Conservation (phyloP, 2,888 invertebrate genomes). For the Habroteleia sp. region DNA sequence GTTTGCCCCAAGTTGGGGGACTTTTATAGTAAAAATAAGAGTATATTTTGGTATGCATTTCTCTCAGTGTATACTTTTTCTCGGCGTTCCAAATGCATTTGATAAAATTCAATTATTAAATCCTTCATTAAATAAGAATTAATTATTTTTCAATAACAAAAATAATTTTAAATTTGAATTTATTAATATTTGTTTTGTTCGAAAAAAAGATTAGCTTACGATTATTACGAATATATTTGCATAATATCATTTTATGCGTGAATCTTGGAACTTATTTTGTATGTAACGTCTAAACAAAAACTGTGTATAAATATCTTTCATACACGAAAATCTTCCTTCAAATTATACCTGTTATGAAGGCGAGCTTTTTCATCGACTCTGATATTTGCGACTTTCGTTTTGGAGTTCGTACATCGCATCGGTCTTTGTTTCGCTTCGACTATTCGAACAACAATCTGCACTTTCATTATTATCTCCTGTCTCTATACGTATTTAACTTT, state of each 20-base stretch:
- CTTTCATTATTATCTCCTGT: conserved; percentile 55
- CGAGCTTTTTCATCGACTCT: conserved; percentile 53
- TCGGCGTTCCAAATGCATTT: no score
- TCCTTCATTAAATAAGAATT: no score
- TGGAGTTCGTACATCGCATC: conserved; percentile 25
- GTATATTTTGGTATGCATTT: no score
- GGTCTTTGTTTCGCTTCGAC: conserved; percentile 54
- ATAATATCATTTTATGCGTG: conserved; percentile 24
- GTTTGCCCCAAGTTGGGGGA: no score
- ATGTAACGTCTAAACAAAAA: conserved; percentile 23
- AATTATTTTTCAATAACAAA: no score
- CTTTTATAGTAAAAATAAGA: no score
- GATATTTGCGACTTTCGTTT: conserved; percentile 56
- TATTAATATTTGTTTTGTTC: no score
- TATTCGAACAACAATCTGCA: conserved; percentile 61
- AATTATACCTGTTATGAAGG: conserved; percentile 50
- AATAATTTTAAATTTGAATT: no score
- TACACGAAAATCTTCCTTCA: conserved; percentile 46
- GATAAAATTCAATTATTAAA: no score
- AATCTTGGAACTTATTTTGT: conserved; percentile 19
- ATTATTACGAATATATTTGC: conserved; percentile 4
- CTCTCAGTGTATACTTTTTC: no score
- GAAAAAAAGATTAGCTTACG: no score
- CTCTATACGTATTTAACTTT: conserved; percentile 52
- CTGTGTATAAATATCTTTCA: conserved; percentile 41